Evolutionary conservation across 1,140 invertebrate species (phyloP).

Genomic region (Hycleus phaleratus): DNA sequence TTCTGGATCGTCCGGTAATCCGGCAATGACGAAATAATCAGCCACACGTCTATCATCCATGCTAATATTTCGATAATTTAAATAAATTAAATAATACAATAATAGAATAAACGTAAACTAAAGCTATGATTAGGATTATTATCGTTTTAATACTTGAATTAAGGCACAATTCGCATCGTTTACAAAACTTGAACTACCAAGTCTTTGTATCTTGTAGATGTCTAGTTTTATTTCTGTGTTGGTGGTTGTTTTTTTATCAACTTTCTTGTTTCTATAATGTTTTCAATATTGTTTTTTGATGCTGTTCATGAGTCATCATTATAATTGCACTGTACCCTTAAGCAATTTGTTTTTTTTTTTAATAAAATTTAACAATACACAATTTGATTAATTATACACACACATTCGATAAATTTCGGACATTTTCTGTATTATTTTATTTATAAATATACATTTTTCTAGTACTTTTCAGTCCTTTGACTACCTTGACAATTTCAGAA

Average conservation of each 20-base stretch:
- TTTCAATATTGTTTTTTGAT: conserved; percentile 11
- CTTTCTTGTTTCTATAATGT: not conserved
- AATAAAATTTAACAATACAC: not conserved
- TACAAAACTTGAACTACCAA: no score
- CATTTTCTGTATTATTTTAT: not conserved
- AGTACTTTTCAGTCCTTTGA: conserved; percentile 3
- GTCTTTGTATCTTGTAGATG: no score
- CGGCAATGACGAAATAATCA: conserved; percentile 97
- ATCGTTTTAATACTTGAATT: no score
- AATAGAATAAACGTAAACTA: not conserved
- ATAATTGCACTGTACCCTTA: conserved; percentile 7
- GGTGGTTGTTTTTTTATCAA: no score
- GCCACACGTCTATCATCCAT: conserved; percentile 79
- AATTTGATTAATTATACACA: conserved; percentile 2
- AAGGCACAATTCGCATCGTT: no score
- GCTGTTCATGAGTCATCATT: conserved; percentile 10
- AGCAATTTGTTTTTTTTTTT: not conserved
- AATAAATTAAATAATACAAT: conserved; percentile 17
- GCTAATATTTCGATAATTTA: conserved; percentile 1
- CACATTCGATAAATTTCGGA: not conserved
- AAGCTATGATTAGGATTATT: no score
- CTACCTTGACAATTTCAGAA: conserved; percentile 1
- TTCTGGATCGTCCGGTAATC: conserved; percentile 74
- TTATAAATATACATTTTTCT: not conserved
- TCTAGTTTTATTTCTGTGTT: no score